Evolutionary conservation across 2,797 vertebrate species (phyloP).

Genomic region (Phylloscopus collybita): DNA sequence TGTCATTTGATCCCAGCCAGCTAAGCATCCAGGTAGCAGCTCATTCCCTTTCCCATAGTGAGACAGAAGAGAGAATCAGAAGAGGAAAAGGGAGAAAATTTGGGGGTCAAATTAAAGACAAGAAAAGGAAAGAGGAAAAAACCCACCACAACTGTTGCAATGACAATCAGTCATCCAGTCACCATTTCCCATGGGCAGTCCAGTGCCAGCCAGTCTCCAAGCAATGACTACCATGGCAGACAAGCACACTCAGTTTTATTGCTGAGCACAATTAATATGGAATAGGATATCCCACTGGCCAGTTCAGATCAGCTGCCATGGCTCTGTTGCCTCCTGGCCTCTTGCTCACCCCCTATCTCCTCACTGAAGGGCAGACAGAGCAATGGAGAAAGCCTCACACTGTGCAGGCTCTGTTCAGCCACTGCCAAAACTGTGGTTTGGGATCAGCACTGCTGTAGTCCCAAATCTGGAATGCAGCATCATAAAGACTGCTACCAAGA

Average conservation of each 20-base stretch:
- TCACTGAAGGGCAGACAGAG: neutral
- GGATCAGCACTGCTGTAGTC: neutral
- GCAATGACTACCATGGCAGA: neutral
- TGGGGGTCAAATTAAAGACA: neutral
- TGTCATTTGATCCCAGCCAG: neutral
- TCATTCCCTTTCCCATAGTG: neutral
- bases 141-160: fast-evolving
- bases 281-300: no score
- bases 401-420: neutral
- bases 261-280: neutral
- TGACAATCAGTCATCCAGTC: neutral
- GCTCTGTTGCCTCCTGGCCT: neutral
- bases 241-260: neutral
- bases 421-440: neutral
- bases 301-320: neutral
- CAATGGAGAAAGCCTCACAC: neutral
- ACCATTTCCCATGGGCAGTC: neutral
- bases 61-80: neutral
- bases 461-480: neutral
- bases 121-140: neutral
- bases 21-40: neutral
- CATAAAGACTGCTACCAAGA: neutral
- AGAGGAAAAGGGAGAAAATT: neutral
- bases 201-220: neutral
- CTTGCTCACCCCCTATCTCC: neutral